These are phyloP conservation scores for Lacerta agilis DNA, from an alignment of 2,797 vertebrate species.

Conservation along the genomic window DNA sequence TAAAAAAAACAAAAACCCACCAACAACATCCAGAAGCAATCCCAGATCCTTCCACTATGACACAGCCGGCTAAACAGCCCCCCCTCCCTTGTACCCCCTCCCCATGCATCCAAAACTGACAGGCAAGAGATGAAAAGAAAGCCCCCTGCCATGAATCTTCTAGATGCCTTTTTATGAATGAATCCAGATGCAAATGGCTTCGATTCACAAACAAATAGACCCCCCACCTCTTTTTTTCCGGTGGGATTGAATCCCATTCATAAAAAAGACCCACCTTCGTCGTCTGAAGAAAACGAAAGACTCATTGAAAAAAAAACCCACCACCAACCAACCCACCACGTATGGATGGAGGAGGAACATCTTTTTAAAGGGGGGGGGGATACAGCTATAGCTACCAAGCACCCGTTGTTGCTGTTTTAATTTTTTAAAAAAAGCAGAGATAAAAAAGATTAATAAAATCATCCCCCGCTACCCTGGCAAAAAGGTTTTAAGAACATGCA, in stretches of 20 bases:
- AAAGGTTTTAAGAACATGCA: not conserved
- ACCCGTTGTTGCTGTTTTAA: no score
- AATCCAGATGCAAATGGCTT: conserved; percentile 55
- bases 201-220: conserved; percentile 61
- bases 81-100: not conserved
- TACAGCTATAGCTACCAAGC: not conserved
- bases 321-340: not conserved
- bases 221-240: conserved; percentile 10
- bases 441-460: not conserved
- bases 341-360: not conserved
- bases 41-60: not conserved
- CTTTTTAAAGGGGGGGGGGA: not conserved
- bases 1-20: not conserved
- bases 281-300: not conserved
- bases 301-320: not conserved
- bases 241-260: conserved; percentile 41
- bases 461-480: not conserved
- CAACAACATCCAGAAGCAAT: not conserved
- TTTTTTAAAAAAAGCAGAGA: no score
- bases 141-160: conserved; percentile 38
- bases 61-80: not conserved
- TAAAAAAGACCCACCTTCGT: conserved; percentile 32
- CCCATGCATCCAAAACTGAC: not conserved
- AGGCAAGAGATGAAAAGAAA: conserved; percentile 9
- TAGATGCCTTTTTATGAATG: conserved; percentile 62